Evolutionary conservation across 2,888 invertebrate species (phyloP).

Genomic region (Glaucopsyche alexis): DNA sequence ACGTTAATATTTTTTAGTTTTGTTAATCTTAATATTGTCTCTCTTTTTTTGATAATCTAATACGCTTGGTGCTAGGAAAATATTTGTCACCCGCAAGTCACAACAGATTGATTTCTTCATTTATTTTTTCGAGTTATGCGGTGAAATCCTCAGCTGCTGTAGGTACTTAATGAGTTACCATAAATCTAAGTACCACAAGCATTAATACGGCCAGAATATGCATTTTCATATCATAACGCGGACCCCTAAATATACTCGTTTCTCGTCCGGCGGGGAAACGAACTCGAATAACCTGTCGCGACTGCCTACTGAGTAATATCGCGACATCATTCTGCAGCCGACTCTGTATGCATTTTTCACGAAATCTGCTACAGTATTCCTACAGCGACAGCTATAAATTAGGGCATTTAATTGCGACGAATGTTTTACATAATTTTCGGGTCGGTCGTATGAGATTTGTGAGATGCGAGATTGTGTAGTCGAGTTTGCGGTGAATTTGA

Average conservation of each 20-base stretch:
- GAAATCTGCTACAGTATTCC: slow-evolving; percentile 41
- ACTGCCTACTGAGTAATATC: slow-evolving; percentile 53
- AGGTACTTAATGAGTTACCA: background rate
- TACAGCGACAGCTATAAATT: slow-evolving; percentile 40
- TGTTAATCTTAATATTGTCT: background rate
- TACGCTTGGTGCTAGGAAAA: no score
- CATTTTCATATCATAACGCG: slow-evolving; percentile 37
- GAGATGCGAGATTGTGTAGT: slow-evolving; percentile 31
- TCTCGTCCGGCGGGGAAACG: slow-evolving; percentile 56
- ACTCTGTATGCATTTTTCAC: slow-evolving; percentile 38
- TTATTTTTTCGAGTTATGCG: background rate
- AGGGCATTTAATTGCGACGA: slow-evolving; percentile 39
- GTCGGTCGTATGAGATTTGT: slow-evolving; percentile 32
- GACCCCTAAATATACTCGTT: slow-evolving; percentile 53
- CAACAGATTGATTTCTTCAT: background rate
- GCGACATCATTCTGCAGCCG: slow-evolving; percentile 42
- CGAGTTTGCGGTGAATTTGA: slow-evolving; percentile 11
- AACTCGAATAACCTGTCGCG: slow-evolving; percentile 59
- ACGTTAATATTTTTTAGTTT: background rate
- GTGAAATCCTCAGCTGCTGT: background rate
- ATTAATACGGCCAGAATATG: background rate
- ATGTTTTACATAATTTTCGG: slow-evolving; percentile 35
- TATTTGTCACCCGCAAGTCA: background rate
- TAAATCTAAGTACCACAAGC: background rate
- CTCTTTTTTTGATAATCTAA: no score